Conservation (phyloP, 2,888 invertebrate genomes). For the Conchocele bisecta region DNA sequence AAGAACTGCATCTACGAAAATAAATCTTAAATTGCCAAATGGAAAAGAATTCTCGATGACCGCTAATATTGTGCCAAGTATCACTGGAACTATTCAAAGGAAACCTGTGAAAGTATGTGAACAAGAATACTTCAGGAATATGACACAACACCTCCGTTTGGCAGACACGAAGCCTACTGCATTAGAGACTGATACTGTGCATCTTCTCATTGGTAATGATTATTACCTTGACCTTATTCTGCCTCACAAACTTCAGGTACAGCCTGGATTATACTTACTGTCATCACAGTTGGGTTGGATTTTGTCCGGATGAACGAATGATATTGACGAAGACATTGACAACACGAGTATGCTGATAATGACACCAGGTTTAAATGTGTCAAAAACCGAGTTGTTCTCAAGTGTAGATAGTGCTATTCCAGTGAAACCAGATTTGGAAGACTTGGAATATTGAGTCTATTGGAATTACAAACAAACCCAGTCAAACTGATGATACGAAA, state of each 20-base stretch:
- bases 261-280: conserved; percentile 26
- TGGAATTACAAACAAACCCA: conserved; percentile 6
- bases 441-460: conserved; percentile 33
- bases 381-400: background rate
- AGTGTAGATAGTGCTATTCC: conserved; percentile 3
- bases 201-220: conserved; percentile 24
- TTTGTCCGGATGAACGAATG: conserved; percentile 19
- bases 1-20: background rate
- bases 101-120: background rate
- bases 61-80: conserved; percentile 27
- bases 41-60: conserved; percentile 2
- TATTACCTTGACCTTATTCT: conserved; percentile 21
- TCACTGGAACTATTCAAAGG: conserved; percentile 19
- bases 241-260: conserved; percentile 19
- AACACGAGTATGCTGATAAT: conserved; percentile 18
- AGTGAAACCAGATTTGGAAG: conserved; percentile 13
- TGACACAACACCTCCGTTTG: background rate
- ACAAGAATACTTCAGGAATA: background rate
- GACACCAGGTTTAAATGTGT: conserved; percentile 6
- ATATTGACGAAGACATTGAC: background rate
- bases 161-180: conserved; percentile 15
- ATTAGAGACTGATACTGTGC: background rate
- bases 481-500: background rate
- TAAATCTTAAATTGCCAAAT: background rate
- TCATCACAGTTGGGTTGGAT: conserved; percentile 34